phyloP scores from a whole-genome alignment of 2,888 invertebrate genomes.

The Odontocerum albicorne region DNA sequence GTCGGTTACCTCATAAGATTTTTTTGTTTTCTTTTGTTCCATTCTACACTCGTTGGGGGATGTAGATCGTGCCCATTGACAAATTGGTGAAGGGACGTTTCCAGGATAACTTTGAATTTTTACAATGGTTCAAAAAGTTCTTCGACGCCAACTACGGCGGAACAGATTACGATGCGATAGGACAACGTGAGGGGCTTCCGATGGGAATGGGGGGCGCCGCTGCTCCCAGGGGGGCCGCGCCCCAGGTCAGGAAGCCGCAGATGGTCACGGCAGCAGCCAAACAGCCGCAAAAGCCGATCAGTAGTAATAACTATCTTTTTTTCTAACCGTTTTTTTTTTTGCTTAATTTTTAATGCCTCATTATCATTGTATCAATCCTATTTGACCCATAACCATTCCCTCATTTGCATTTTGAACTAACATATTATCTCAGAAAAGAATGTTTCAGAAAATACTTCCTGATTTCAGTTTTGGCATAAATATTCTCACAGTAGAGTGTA shows the following conservation, averaged over 20 bases:
- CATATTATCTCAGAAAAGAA: too few species aligned
- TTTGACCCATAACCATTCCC: too few species aligned
- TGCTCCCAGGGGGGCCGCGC: constrained; percentile 56
- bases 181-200: constrained; percentile 81
- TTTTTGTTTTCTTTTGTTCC: constrained; percentile 38
- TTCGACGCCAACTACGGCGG: constrained; percentile 99
- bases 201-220: constrained; percentile 77
- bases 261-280: constrained; percentile 56
- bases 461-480: too few species aligned
- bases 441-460: too few species aligned
- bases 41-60: constrained; percentile 41
- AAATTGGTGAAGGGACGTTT: constrained; percentile 96
- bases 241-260: constrained; percentile 49
- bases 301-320: constrained; percentile 45
- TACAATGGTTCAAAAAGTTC: constrained; percentile 99
- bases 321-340: constrained; percentile 41
- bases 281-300: constrained; percentile 66
- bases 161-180: constrained; percentile 88
- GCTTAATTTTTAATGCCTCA: constrained; percentile 8
- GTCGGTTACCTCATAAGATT: constrained; percentile 13
- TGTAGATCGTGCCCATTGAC: constrained; percentile 90
- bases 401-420: too few species aligned
- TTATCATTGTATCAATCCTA: not conserved
- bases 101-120: constrained; percentile 99
- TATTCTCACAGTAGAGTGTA: too few species aligned